Evolutionary conservation across 2,888 invertebrate species (phyloP).

Genomic region (Diarsia rubi): DNA sequence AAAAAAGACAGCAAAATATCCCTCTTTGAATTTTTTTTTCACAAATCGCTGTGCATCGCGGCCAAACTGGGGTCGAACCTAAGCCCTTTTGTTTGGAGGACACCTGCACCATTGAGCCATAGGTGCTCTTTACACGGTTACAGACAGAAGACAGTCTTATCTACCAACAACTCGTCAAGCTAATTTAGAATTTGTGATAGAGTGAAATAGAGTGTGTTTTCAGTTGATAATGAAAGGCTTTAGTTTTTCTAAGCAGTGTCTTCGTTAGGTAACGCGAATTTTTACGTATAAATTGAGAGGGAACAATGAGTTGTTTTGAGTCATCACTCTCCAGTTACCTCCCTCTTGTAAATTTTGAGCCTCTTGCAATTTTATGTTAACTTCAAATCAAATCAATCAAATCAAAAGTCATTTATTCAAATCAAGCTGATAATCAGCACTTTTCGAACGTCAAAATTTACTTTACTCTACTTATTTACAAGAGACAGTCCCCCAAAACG

Average conservation of each 20-base stretch:
- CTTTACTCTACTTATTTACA: too few relatives aligned
- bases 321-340: slow-evolving; percentile 61
- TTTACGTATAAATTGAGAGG: slow-evolving; percentile 77
- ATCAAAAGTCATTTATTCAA: too few relatives aligned
- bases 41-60: slow-evolving; percentile 81
- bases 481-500: too few relatives aligned
- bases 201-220: slow-evolving; percentile 41
- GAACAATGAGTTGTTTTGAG: slow-evolving; percentile 74
- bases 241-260: slow-evolving; percentile 69
- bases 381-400: too few relatives aligned
- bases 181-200: slow-evolving; percentile 51
- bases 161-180: background rate
- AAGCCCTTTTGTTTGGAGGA: slow-evolving; percentile 85
- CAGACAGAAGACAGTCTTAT: slow-evolving; percentile 77
- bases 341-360: slow-evolving; percentile 39
- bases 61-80: slow-evolving; percentile 81
- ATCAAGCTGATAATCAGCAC: too few relatives aligned
- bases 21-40: slow-evolving; percentile 70
- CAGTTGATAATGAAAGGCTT: slow-evolving; percentile 9
- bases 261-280: slow-evolving; percentile 78
- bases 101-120: slow-evolving; percentile 87
- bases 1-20: slow-evolving; percentile 68
- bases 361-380: slow-evolving; percentile 36
- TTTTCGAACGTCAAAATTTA: too few relatives aligned
- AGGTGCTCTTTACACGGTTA: slow-evolving; percentile 84